Conservation (phyloP, 2,888 invertebrate species). For the Euproctis similis region DNA sequence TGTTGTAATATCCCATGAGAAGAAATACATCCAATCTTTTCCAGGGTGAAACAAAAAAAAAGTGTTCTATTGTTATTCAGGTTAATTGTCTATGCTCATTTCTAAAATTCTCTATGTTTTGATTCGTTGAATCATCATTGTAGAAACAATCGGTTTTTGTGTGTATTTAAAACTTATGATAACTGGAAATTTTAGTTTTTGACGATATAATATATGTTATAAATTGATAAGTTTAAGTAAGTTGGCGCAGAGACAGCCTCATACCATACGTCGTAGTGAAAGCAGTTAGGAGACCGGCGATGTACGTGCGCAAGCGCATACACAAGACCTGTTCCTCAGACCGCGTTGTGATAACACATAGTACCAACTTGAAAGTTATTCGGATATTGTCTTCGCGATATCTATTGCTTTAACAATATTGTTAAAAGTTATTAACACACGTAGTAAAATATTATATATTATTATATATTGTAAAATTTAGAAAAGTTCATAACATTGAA, state of each 20-base stretch:
- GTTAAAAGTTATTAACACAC: not conserved
- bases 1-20: no score
- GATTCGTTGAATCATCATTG: no score
- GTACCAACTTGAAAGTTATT: constrained; percentile 43
- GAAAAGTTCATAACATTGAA: no score
- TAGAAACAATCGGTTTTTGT: no score
- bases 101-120: no score
- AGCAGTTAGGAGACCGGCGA: constrained; percentile 15
- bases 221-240: not conserved
- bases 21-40: no score
- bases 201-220: not conserved
- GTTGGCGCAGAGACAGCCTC: constrained; percentile 19
- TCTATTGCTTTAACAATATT: constrained; percentile 1
- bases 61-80: no score
- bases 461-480: not conserved
- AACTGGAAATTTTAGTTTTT: no score
- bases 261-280: constrained; percentile 18
- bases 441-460: not conserved
- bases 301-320: constrained; percentile 15
- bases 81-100: no score
- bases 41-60: no score
- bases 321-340: constrained; percentile 26
- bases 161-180: no score
- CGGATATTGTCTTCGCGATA: constrained; percentile 32
- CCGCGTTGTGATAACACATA: constrained; percentile 29